Percentiles rank a stretch among this genome's conserved stretches.
Evolutionary conservation across 2,888 invertebrate genomes (phyloP).

Genomic region (Trissolcus brochymenae): DNA sequence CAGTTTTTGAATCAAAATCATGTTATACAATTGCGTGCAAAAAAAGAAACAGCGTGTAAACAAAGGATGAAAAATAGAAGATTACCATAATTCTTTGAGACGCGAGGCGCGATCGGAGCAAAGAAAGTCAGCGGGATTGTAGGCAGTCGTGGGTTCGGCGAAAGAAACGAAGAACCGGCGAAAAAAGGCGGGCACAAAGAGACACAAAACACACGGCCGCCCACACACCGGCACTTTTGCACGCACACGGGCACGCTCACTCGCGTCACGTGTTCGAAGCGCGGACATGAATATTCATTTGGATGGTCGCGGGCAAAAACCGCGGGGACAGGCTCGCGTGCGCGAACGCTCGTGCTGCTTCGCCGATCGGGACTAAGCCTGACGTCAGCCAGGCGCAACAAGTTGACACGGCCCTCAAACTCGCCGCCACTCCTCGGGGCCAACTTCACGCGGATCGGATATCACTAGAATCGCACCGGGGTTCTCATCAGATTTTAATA

Average conservation of each 20-base stretch:
- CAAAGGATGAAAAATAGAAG: neutral
- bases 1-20: too few species aligned
- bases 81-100: slow-evolving; percentile 28
- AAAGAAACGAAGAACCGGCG: slow-evolving; percentile 7
- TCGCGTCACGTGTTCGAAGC: slow-evolving; percentile 37
- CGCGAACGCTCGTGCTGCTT: slow-evolving; percentile 7
- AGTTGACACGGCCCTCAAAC: slow-evolving; percentile 21
- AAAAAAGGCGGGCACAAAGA: slow-evolving; percentile 19
- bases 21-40: neutral
- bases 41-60: too few species aligned
- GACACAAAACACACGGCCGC: slow-evolving; percentile 4
- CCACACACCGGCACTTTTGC: slow-evolving; percentile 2
- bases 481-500: neutral
- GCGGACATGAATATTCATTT: slow-evolving; percentile 23
- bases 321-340: slow-evolving; percentile 16
- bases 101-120: slow-evolving; percentile 3
- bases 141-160: slow-evolving; percentile 7
- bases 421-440: slow-evolving; percentile 14
- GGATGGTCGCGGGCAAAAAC: slow-evolving; percentile 15
- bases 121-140: neutral
- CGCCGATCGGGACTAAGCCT: slow-evolving; percentile 38
- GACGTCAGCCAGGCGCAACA: slow-evolving; percentile 40
- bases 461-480: neutral
- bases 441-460: slow-evolving; percentile 17
- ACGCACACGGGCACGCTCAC: slow-evolving; percentile 8